phyloP scores from a whole-genome alignment of 2,113 vertebrate species.

The Scopus umbretta region DNA sequence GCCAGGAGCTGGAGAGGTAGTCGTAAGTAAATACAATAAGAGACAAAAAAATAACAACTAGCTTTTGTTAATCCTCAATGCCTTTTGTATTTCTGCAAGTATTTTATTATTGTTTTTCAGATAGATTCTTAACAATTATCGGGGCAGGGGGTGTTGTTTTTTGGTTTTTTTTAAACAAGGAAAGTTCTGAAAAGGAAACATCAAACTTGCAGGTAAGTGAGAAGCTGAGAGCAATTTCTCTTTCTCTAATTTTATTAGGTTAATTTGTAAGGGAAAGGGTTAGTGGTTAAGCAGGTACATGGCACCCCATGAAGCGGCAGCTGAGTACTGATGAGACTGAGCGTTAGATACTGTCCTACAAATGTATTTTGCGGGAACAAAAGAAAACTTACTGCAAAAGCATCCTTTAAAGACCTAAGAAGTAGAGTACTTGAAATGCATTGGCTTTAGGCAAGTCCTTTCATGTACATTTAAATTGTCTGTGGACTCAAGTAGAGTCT shows the following conservation, averaged over 20 bases:
- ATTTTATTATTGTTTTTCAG: neutral
- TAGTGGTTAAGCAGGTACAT: neutral
- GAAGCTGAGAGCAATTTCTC: neutral
- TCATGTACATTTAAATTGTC: slow-evolving; percentile 59
- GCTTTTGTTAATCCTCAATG: neutral
- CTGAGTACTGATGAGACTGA: neutral
- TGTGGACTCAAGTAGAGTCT: slow-evolving; percentile 23
- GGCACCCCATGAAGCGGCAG: neutral
- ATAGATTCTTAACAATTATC: neutral
- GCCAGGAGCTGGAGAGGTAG: neutral
- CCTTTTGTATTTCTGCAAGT: neutral
- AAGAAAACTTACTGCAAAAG: neutral
- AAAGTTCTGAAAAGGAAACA: neutral
- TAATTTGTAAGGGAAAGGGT: neutral
- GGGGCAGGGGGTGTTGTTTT: accelerated
- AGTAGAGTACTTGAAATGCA: neutral
- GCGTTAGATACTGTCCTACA: neutral
- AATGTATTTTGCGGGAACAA: neutral
- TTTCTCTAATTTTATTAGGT: neutral
- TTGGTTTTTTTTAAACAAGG: neutral
- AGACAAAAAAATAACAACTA: neutral
- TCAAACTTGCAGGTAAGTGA: neutral
- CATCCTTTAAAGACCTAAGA: neutral
- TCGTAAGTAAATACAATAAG: neutral
- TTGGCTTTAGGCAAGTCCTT: slow-evolving; percentile 24